Evolutionary conservation across 2,888 invertebrate genomes (phyloP), one percentile per base, ranked within the genome.

Genomic region (Anthoptus insignis): DNA sequence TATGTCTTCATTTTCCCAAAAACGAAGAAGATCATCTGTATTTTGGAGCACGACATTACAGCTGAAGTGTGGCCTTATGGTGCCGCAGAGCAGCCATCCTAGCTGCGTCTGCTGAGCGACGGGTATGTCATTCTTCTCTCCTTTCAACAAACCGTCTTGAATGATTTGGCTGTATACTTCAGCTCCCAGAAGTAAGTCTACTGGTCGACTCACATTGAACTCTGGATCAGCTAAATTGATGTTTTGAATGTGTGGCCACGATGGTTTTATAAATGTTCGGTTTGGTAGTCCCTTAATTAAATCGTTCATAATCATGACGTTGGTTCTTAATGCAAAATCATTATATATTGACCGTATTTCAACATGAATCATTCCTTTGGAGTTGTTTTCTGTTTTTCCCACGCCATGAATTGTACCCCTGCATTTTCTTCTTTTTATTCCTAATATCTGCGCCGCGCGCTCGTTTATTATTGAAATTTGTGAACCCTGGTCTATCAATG

Each of bases 51-150:
- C 32, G 8, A 52, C 32, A 19, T 52, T 52, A 13, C 32, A 52
- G 5, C n/a, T 22, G 7, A n/a, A 9, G 3, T 14, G 14, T 50
- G 24, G 24, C 22, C n/a, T 8, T n/a, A 37, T 27, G 7, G 27
- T 5, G 7, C 72, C 72, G n/a, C 58, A 61, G 47, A 72, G 29
- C 8, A 72, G 34, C 69, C 72, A 70, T 3, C 72, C 72, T 1
- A 72, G 45, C 32, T 50, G 61, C 2, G 72, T 72, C 42, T 69
- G 70, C 34, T 70, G 72, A 13, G n/a, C n/a, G n/a, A n/a, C n/a
- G n/a, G n/a, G n/a, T n/a, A n/a, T n/a, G n/a, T n/a, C n/a, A n/a
- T n/a, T n/a, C n/a, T n/a, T n/a, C n/a, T n/a, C n/a, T n/a, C n/a
- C n/a, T n/a, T n/a, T n/a, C n/a, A n/a, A n/a, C n/a, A n/a, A n/a